Conservation (phyloP, 1,140 invertebrate species). For the Gryon sp. region DNA sequence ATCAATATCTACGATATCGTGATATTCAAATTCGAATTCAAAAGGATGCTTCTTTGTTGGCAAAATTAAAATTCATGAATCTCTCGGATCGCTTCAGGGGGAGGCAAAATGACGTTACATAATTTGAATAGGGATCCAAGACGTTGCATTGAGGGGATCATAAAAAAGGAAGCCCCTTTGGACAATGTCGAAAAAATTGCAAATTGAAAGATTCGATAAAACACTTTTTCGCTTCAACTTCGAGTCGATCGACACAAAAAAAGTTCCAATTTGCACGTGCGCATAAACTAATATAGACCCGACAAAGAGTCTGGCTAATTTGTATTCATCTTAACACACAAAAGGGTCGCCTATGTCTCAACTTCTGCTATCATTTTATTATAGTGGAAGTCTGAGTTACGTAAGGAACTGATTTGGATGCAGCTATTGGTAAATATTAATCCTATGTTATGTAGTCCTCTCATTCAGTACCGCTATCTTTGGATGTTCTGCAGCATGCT, state of each 20-base stretch:
- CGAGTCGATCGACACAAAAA: not conserved
- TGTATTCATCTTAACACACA: constrained; percentile 43
- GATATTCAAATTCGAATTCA: constrained; percentile 69
- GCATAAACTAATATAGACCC: constrained; percentile 40
- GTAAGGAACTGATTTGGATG: constrained; percentile 68
- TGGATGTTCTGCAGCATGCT: constrained; percentile 50
- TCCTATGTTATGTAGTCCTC: constrained; percentile 38
- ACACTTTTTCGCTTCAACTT: not conserved
- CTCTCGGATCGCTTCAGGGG: not conserved
- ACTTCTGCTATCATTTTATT: constrained; percentile 49
- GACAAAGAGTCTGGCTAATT: constrained; percentile 65
- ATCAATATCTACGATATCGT: constrained; percentile 63
- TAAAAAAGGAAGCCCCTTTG: constrained; percentile 11
- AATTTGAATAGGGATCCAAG: constrained; percentile 31
- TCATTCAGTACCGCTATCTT: constrained; percentile 38
- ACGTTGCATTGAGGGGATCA: constrained; percentile 2
- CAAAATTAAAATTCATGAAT: constrained; percentile 75
- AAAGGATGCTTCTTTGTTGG: constrained; percentile 58
- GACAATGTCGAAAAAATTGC: constrained; percentile 13
- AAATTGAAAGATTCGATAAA: constrained; percentile 21
- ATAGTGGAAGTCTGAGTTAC: constrained; percentile 32
- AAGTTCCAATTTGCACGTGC: constrained; percentile 24
- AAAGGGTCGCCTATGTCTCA: constrained; percentile 18
- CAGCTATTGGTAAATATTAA: constrained; percentile 68
- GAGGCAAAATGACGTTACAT: constrained; percentile 30